Evolutionary conservation across 2,113 vertebrate genomes (phyloP).

Genomic region (Haemorhous mexicanus): DNA sequence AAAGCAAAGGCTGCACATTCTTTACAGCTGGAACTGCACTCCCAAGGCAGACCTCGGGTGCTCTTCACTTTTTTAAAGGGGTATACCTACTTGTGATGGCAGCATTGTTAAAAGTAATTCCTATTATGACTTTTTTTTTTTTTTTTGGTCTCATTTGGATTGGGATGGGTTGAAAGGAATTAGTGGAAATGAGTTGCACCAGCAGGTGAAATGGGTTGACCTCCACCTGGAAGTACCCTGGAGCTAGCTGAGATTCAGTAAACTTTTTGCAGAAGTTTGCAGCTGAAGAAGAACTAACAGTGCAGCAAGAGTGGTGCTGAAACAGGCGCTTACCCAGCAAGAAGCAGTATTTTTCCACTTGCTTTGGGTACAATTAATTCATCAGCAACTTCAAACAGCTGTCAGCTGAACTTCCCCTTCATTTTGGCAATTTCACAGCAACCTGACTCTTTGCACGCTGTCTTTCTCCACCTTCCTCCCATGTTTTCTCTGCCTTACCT

Average conservation of each 20-base stretch:
- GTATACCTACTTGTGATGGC: not conserved
- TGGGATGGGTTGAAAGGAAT: not conserved
- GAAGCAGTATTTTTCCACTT: not conserved
- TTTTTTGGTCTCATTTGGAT: not conserved
- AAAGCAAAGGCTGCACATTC: not conserved
- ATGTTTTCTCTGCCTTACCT: not conserved
- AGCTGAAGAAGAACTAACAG: not conserved
- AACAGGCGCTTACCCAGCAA: not conserved
- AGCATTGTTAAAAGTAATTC: not conserved
- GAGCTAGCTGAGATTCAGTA: not conserved
- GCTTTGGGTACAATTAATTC: not conserved
- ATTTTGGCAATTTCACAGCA: not conserved
- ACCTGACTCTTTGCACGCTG: fast-evolving
- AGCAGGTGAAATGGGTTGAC: not conserved
- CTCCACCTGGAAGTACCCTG: not conserved
- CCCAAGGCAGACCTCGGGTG: not conserved
- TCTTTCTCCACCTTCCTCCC: not conserved
- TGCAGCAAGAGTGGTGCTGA: not conserved
- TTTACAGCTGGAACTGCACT: not conserved
- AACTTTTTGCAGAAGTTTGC: not conserved
- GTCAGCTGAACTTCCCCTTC: not conserved
- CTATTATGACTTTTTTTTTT: not conserved
- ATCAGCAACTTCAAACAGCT: not conserved
- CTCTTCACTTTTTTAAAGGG: not conserved
- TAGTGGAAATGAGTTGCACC: not conserved